Base-by-base conservation (phyloP, 2,797 vertebrate species). In the Mus spretus region DNA sequence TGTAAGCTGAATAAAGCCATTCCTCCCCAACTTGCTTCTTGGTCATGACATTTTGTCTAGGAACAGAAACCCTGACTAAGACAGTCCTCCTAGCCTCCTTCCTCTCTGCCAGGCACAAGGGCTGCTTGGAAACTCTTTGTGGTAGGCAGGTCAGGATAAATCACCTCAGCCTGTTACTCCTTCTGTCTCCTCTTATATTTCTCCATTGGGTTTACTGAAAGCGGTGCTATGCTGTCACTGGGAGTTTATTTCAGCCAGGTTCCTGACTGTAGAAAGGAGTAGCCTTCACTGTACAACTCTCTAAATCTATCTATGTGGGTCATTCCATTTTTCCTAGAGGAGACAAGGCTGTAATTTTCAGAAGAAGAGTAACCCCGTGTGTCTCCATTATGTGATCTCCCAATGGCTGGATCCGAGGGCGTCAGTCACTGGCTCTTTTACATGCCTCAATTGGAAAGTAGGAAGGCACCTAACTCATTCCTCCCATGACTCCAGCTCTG, bases 401-500 rank as follows among this genome's bases (percentile, higher is more conserved):
- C 53, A 65, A 90, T 31, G 65, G 80, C 70, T 40, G 22, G 44
- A 72, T 90, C 28, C 20, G n/a, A 26, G 55, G 75, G 34, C 44
- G 77, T 93, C 89, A 34, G 15, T 72, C 34, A 17, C 26, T 34
- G 74, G 44, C 80, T 85, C 83, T 57, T 91, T 91, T 72, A 50
- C 63, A 74, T 79, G 59, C 92, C 63, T 87, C 72, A 83, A 59
- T 88, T 85, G 80, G 79, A 87, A 87, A 75, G 70, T 74, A 44
- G 34, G 44, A 83, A 81, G 77, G 3, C 4, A 9, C 53, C 61
- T n/a, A 72, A 67, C 55, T 80, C 70, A 80, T 63, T 75, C 74
- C 72, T 67, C 59, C 7, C 17, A 53, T 53, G 63, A 94, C 75
- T 96, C 91, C 90, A 85, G 90, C 40, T 59, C 61, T 6, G 65